These are phyloP conservation scores for Pseudomyrmex cubaensis DNA, from an alignment of 1,140 invertebrate genomes.

Conservation along the genomic window DNA sequence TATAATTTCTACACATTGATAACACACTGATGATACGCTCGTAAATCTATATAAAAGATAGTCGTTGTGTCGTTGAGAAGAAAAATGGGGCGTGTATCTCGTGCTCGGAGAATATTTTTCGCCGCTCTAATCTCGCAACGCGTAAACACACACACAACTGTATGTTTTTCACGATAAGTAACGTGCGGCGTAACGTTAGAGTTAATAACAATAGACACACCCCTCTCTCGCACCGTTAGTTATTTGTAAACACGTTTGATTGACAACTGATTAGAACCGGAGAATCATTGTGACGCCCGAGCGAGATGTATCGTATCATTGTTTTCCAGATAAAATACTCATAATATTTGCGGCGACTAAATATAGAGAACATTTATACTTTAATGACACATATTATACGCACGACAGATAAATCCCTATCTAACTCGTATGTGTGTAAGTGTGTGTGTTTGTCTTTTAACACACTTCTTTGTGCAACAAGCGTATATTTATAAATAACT, in stretches of 20 bases:
- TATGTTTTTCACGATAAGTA: conserved; percentile 36
- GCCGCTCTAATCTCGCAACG: background rate
- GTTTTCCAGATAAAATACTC: conserved; percentile 8
- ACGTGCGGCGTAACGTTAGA: background rate
- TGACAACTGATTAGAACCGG: conserved; percentile 53
- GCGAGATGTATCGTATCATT: background rate
- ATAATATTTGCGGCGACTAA: background rate
- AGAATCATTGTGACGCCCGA: conserved; percentile 4
- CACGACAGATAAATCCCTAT: conserved; percentile 30
- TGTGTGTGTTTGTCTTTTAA: background rate
- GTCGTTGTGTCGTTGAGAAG: background rate
- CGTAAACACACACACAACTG: background rate
- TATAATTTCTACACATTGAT: background rate
- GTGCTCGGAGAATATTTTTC: conserved; percentile 33
- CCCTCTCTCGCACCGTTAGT: background rate
- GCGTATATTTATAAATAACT: too few species aligned
- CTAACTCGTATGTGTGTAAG: background rate
- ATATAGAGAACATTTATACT: conserved; percentile 6
- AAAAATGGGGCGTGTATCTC: conserved; percentile 17
- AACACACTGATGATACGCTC: background rate
- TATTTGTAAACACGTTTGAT: conserved; percentile 66
- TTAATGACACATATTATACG: conserved; percentile 2
- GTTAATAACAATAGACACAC: conserved; percentile 11
- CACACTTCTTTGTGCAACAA: too few species aligned
- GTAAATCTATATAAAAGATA: background rate